Base-by-base conservation (phyloP, 2,797 vertebrate species). In the Peromyscus aztecus region DNA sequence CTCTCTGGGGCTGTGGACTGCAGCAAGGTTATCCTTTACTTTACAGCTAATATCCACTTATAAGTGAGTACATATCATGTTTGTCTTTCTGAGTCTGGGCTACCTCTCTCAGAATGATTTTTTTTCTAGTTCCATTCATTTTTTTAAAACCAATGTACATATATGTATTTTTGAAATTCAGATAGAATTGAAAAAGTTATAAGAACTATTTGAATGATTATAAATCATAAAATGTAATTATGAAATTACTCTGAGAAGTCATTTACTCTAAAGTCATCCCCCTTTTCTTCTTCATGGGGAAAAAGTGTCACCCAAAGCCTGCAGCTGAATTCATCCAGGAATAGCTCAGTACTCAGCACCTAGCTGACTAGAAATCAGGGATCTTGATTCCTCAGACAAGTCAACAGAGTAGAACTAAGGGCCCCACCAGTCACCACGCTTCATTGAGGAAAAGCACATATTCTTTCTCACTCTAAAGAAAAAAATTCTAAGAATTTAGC, bases 221-320 rank as follows among this genome's bases (percentile, higher is more conserved):
- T 17, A 80, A 92, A 80, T 87, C 34, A 89, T 67, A 57, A 96
- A 86, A 73, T 69, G 6, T 77, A 63, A 88, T 52, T 80, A 37
- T 78, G n/a, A 92, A 94, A 84, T 94, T 55, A 76, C 23, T 84
- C 6, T 5, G 57, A 21, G 43, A 89, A 90, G 17, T 49, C 76
- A 83, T 75, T 78, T 59, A 6, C 6, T 77, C 6, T 76, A 49
- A 85, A 23, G 0, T 52, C 52, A 52, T 52, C 2, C 49, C 52
- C 3, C 3, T 94, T 92, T 90, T 4, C 49, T 71, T 96, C 83
- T 90, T 94, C n/a, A 78, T 61, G 83, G 81, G 34, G 57, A 86
- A 2, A 93, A 94, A 52, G 9, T 78, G 43, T 90, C 21, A 4
- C 75, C 29, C 16, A 84, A 89, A 73, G 4, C 57, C 5, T 73